Conservation (phyloP, 64 coral and sea anemone species). For the Astreopora myriophthalma region DNA sequence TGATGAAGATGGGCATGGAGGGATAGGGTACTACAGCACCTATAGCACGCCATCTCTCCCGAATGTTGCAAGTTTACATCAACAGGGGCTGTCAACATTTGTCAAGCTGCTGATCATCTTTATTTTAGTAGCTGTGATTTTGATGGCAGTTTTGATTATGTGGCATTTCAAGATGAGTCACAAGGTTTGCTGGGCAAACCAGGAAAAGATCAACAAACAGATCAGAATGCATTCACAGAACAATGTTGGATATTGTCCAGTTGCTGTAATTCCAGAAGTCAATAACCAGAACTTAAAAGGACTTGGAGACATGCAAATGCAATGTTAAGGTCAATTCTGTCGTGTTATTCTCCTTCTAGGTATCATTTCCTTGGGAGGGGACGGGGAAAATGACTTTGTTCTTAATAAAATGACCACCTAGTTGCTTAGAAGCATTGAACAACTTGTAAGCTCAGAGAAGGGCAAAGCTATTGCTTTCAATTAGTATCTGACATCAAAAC, state of each 20-base stretch:
- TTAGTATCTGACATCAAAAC: too few relatives aligned
- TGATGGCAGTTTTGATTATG: slow-evolving; percentile 79
- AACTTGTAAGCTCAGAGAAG: too few relatives aligned
- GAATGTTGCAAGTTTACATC: neutral
- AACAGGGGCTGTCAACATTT: slow-evolving; percentile 68
- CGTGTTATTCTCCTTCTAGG: neutral
- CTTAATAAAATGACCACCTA: too few relatives aligned
- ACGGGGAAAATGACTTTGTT: too few relatives aligned
- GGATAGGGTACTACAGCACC: neutral
- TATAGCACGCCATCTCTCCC: neutral
- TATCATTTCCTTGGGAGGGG: too few relatives aligned
- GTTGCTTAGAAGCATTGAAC: too few relatives aligned
- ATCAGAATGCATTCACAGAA: slow-evolving; percentile 42
- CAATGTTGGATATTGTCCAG: slow-evolving; percentile 79
- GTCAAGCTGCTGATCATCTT: slow-evolving; percentile 90
- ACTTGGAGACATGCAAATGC: slow-evolving; percentile 69
- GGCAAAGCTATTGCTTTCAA: too few relatives aligned
- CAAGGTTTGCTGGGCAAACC: slow-evolving; percentile 77
- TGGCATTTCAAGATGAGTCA: slow-evolving; percentile 79
- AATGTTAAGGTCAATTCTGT: neutral
- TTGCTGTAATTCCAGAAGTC: slow-evolving; percentile 77
- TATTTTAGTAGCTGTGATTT: slow-evolving; percentile 78
- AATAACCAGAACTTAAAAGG: slow-evolving; percentile 64
- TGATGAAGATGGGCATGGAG: neutral
- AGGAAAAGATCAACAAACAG: slow-evolving; percentile 19